Conservation (phyloP, 2,113 vertebrate species). For the Diadophis punctatus region DNA sequence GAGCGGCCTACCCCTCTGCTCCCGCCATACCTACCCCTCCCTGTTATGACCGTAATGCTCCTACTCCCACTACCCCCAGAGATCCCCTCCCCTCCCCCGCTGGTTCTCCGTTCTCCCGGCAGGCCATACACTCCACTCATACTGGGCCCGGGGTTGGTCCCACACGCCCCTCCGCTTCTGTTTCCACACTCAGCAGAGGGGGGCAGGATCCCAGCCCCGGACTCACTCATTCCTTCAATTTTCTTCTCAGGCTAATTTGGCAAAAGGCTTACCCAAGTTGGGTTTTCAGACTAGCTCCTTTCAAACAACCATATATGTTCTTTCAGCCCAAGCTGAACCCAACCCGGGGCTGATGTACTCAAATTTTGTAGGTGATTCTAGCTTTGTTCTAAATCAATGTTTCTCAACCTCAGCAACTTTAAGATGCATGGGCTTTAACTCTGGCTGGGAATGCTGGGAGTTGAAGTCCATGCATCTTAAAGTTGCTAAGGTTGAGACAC, state of each 20-base stretch:
- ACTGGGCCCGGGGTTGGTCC: too few species aligned
- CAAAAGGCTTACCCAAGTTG: background rate
- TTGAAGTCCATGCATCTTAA: background rate
- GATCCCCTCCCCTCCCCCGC: too few species aligned
- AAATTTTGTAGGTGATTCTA: background rate
- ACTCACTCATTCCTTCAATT: too few species aligned
- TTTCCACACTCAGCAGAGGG: too few species aligned
- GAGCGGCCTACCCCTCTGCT: too few species aligned
- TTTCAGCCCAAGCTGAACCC: background rate
- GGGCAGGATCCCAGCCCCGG: too few species aligned
- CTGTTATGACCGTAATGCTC: too few species aligned
- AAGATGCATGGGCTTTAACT: background rate
- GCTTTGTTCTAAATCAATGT: background rate
- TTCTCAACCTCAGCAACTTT: background rate
- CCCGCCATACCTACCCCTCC: too few species aligned
- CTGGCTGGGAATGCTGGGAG: background rate
- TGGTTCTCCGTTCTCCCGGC: too few species aligned
- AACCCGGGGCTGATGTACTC: background rate
- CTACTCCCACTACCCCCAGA: too few species aligned
- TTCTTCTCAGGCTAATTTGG: background rate
- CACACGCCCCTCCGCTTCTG: too few species aligned
- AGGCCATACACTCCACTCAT: too few species aligned
- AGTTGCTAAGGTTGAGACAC: background rate
- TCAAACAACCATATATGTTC: background rate
- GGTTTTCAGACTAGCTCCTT: background rate